Evolutionary conservation across 2,113 vertebrate species (phyloP), one percentile per base, ranked within the genome.

Genomic region (Cheilinus undulatus): DNA sequence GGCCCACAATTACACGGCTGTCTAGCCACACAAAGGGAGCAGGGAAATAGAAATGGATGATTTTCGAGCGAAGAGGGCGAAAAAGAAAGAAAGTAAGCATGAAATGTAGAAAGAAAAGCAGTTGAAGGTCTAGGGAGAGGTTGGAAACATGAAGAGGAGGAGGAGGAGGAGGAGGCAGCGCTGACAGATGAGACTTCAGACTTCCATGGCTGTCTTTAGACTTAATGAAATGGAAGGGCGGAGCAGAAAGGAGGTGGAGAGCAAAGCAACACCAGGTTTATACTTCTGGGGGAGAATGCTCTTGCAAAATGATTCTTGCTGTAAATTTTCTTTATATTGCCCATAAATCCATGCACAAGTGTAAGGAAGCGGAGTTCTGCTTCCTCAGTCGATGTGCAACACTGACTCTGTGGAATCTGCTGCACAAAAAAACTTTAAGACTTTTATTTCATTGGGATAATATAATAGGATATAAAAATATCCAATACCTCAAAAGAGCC

Each of bases 181-280:
- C 59, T 77, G 86, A 83, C 82, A 81, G 69, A 83, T 63, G 43
- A 78, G 85, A 57, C 63, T 73, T 79, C 71, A 75, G 82, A 81
- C 72, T 79, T 82, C 76, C 66, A 69, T 32, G 57, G 76, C 73
- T 69, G 76, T 86, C 82, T 91, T 76, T 72, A 36, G 82, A 68
- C 80, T 83, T 93, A 91, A 93, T 93, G 87, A 92, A 91, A 92
- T 92, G 87, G 87, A 92, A 83, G 91, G 87, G 89, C 67, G 85
- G 85, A 86, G 85, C 79, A 61, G 71, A 70, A 38, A 28, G 71
- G 80, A 85, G 74, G 69, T 73, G 79, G 78, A 51, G 58, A 79
- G 67, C 32, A 19, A 70, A 51, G 77, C 48, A 60, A 66, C 63
- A 80, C 23, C 12, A 58, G 78, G 71, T 87, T 85, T 89, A 82